Base-by-base conservation (phyloP, 2,113 vertebrate species). In the Paedocypris sp. region DNA sequence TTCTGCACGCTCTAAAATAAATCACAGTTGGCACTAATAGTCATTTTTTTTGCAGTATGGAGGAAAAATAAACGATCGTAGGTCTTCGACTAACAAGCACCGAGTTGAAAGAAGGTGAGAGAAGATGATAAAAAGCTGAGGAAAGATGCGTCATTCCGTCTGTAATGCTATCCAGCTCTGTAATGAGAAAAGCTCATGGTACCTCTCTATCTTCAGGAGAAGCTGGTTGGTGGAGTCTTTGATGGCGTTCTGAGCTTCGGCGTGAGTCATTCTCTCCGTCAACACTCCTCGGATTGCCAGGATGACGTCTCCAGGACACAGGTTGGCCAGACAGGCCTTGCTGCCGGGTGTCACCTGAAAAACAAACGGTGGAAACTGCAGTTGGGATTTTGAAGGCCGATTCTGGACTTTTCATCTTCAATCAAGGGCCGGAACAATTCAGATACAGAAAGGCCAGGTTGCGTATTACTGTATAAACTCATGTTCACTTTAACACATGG, bases 321-420 rank as follows among this genome's bases (percentile, higher is more conserved):
- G 71, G 70, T 91, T 87, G 42, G 85, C 89, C 32, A 82, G 75
- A 4, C 87, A 87, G 6, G 90, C 89, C 73, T 90, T 91, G 75
- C 89, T 89, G 75, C 89, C 89, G 43, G 90, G 89, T 13, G 90
- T 89, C 32, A 92, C 83, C 90, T 92, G 76, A 35, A 86, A 73
- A 15, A 42, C 56, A 28, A 7, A 16, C 6, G 6, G 19, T 12
- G 9, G 9, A 11, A 2, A 31, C 16, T 31, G 12, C 28, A 19
- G 5, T 41, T 2, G 16, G 16, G 2, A n/a, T n/a, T n/a, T n/a
- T n/a, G n/a, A n/a, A n/a, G n/a, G n/a, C n/a, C n/a, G n/a, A n/a
- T n/a, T n/a, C n/a, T n/a, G n/a, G n/a, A n/a, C n/a, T n/a, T n/a
- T n/a, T n/a, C n/a, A n/a, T n/a, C n/a, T n/a, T n/a, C n/a, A n/a